These are phyloP conservation scores for Aleiodes sp. DNA, from an alignment of 1,140 invertebrate genomes.

Conservation along the genomic window DNA sequence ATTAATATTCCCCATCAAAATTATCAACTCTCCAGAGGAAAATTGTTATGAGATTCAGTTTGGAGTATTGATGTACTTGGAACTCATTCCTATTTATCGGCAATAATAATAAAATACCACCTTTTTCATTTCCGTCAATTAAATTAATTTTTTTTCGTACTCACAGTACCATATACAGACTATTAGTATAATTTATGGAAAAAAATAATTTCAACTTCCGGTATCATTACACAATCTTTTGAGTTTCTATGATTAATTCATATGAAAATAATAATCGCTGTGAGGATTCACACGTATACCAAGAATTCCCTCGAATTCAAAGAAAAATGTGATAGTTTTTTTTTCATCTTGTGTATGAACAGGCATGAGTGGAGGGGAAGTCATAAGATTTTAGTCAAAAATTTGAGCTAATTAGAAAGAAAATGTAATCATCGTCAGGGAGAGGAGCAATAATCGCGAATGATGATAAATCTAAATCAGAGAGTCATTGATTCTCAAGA, in stretches of 20 bases:
- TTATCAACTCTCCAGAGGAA: no score
- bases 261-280: constrained; percentile 10
- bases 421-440: no score
- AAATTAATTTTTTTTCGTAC: neutral
- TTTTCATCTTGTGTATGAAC: neutral
- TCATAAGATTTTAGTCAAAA: no score
- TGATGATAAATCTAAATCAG: no score
- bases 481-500: no score
- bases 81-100: no score
- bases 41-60: no score
- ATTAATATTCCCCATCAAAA: no score
- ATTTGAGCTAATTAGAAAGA: no score
- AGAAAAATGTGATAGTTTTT: neutral
- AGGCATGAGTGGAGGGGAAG: neutral
- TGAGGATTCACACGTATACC: constrained; percentile 6
- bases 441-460: no score
- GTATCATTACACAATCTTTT: constrained; percentile 16
- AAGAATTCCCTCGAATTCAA: neutral
- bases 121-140: constrained; percentile 11
- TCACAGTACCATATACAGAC: neutral
- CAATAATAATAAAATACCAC: neutral
- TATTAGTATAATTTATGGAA: constrained; percentile 13
- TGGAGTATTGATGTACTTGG: no score
- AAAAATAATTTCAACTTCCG: neutral
- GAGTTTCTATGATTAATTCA: constrained; percentile 14